A percentile compares a stretch with the other conserved stretches of the same genome.
These are phyloP conservation scores for Peucedramus taeniatus DNA, from an alignment of 2,113 vertebrate species.

Conservation along the genomic window DNA sequence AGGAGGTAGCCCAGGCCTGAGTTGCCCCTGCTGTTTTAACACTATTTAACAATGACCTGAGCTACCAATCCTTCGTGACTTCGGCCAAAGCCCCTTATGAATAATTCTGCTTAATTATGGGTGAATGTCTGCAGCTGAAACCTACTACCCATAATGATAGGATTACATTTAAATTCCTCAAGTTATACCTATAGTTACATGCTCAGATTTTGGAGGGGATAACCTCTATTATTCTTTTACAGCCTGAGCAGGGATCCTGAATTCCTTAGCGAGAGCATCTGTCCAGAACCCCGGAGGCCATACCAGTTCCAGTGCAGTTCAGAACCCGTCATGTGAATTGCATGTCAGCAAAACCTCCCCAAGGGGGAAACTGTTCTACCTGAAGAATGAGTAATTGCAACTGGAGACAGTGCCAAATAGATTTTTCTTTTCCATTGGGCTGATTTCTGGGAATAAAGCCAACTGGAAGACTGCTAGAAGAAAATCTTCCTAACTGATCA, in stretches of 20 bases:
- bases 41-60: background rate
- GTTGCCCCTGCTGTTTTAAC: background rate
- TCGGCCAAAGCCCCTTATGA: background rate
- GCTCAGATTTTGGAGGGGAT: background rate
- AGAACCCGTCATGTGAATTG: background rate
- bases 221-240: background rate
- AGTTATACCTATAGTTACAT: background rate
- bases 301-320: background rate
- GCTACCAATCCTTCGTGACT: background rate
- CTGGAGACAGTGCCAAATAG: constrained; percentile 14
- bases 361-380: background rate
- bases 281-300: background rate
- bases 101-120: background rate
- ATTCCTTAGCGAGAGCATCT: background rate
- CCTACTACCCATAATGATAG: background rate
- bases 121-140: background rate
- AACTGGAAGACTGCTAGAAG: constrained; percentile 30
- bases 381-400: background rate
- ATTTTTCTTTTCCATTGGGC: background rate
- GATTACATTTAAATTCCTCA: background rate
- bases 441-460: constrained; percentile 46
- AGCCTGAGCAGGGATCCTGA: background rate
- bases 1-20: background rate
- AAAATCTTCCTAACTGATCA: constrained; percentile 46
- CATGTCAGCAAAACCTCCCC: background rate